Percentiles rank a stretch among this genome's conserved stretches.
These are phyloP conservation scores for Prionace glauca DNA, from an alignment of 2,797 vertebrate genomes.

Conservation along the genomic window DNA sequence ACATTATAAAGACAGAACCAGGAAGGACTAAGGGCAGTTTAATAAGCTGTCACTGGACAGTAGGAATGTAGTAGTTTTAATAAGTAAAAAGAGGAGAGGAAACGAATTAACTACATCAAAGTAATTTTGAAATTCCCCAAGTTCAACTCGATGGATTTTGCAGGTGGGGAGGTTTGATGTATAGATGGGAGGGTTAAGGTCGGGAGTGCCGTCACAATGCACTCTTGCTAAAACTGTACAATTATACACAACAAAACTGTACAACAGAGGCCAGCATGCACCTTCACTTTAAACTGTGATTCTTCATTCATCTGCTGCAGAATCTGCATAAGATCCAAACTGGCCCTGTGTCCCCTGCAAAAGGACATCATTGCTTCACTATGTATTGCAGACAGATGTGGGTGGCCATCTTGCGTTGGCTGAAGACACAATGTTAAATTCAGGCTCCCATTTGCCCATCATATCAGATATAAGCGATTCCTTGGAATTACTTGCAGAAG, in stretches of 20 bases:
- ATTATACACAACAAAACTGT: neutral
- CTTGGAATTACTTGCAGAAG: neutral
- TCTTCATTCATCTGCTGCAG: slow-evolving; percentile 27
- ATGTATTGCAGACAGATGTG: too few relatives aligned
- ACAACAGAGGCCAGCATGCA: neutral
- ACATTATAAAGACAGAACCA: slow-evolving; percentile 40
- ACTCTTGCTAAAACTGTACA: neutral
- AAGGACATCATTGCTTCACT: too few relatives aligned
- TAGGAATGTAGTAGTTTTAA: slow-evolving; percentile 53
- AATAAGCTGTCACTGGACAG: slow-evolving; percentile 47
- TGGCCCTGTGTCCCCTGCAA: too few relatives aligned
- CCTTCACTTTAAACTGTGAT: neutral
- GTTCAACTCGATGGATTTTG: slow-evolving; percentile 47
- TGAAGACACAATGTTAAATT: neutral
- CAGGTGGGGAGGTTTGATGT: slow-evolving; percentile 48
- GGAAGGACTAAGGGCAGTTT: slow-evolving; percentile 51
- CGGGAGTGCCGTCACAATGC: slow-evolving; percentile 40
- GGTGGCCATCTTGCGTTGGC: too few relatives aligned
- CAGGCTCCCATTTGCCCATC: neutral
- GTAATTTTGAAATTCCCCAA: slow-evolving; percentile 49
- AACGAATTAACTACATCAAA: slow-evolving; percentile 50
- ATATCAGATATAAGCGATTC: neutral
- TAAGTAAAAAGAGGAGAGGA: slow-evolving; percentile 51
- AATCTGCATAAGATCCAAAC: neutral
- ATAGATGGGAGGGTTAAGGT: slow-evolving; percentile 44